Percentiles rank a stretch among this genome's conserved stretches.
Evolutionary conservation across 1,140 invertebrate genomes (phyloP).

Genomic region (Hylaeus volcanicus): DNA sequence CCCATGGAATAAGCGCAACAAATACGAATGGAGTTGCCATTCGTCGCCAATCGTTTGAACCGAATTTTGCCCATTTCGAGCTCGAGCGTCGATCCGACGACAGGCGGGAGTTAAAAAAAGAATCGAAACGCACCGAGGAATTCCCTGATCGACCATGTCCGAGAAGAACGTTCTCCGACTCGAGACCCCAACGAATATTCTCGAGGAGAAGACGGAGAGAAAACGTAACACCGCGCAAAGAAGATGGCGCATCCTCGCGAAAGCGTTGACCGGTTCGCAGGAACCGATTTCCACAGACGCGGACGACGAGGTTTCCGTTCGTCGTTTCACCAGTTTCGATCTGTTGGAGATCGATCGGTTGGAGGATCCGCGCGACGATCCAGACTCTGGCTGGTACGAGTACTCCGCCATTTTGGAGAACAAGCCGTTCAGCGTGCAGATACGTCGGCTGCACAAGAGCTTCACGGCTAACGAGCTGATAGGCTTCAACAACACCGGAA

Average conservation of each 20-base stretch:
- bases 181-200: background rate
- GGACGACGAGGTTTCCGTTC: conserved; percentile 81
- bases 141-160: conserved; percentile 30
- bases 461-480: conserved; percentile 87
- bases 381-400: conserved; percentile 74
- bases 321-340: conserved; percentile 82
- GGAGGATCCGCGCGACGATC: conserved; percentile 63
- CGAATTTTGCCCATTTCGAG: background rate
- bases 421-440: conserved; percentile 79
- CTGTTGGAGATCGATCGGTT: conserved; percentile 76
- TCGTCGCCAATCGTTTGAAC: too few species aligned
- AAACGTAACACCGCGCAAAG: conserved; percentile 81
- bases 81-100: background rate
- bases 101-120: too few species aligned
- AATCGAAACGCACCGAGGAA: too few species aligned
- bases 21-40: too few species aligned
- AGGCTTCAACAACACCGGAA: conserved; percentile 95
- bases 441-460: conserved; percentile 83
- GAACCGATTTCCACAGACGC: conserved; percentile 71
- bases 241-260: conserved; percentile 86
- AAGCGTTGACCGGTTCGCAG: conserved; percentile 82
- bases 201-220: background rate
- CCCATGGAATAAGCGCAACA: too few species aligned
- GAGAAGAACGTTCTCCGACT: conserved; percentile 19
- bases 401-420: conserved; percentile 81